Evolutionary conservation across 2,888 invertebrate species (phyloP).

Genomic region (Acanthoscelides obtectus): DNA sequence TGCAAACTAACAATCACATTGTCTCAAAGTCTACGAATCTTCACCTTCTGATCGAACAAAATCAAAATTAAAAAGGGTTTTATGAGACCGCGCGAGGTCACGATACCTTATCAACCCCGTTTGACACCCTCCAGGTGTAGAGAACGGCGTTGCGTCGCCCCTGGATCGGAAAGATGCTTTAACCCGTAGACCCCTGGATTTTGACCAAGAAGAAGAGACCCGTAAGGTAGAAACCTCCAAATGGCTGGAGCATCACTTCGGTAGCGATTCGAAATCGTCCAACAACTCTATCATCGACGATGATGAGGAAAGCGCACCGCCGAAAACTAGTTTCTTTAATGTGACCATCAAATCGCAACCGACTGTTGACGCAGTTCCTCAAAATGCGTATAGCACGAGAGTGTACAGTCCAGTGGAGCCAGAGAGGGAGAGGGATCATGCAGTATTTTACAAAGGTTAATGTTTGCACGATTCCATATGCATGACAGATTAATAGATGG

Average conservation of each 20-base stretch:
- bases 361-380: constrained; percentile 40
- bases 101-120: not conserved
- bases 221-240: constrained; percentile 85
- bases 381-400: constrained; percentile 39
- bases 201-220: constrained; percentile 84
- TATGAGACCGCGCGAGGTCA: not conserved
- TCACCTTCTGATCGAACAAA: too few species aligned
- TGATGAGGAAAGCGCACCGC: constrained; percentile 52
- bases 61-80: too few species aligned
- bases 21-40: too few species aligned
- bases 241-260: constrained; percentile 89
- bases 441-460: constrained; percentile 35
- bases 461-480: not conserved
- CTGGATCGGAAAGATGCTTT: constrained; percentile 75
- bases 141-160: constrained; percentile 33
- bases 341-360: constrained; percentile 69
- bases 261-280: constrained; percentile 77
- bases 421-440: constrained; percentile 46
- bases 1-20: too few species aligned
- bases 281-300: constrained; percentile 60
- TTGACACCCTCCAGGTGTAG: constrained; percentile 28
- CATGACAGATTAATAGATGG: not conserved
- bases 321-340: constrained; percentile 71
- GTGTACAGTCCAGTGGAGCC: constrained; percentile 45
- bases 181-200: constrained; percentile 75